Base-by-base conservation (phyloP, 2,113 vertebrate genomes). In the Colius striatus region DNA sequence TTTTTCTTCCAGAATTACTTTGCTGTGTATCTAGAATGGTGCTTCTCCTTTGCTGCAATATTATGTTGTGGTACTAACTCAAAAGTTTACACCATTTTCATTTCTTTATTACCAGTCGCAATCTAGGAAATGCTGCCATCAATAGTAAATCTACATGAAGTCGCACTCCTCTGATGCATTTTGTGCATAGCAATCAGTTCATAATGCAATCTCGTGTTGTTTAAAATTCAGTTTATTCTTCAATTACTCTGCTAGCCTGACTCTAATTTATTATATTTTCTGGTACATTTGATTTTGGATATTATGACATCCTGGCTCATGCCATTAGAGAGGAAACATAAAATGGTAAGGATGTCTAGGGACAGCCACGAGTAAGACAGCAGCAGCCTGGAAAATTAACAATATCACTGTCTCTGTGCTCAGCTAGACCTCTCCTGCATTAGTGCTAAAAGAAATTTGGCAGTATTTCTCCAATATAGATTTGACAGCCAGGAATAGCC, bases 221-320 rank as follows among this genome's bases (percentile, higher is more conserved):
- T 97, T 96, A 97, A 97, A 95, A 97, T 94, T 96, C 96, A 93
- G 94, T 94, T 97, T 97, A 96, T 97, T 95, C 89, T 89, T 96
- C 95, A 97, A 95, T 97, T 96, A 96, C 84, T 96, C 79, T 84
- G 81, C 88, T 94, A 95, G 95, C 57, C 84, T 4, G 1, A 73
- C 70, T 96, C 92, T 96, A 97, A 96, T 96, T 96, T 97, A 96
- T 97, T 96, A n/a, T 77, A 97, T 97, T 97, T 96, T 97, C 97
- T 95, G 92, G 94, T 97, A 96, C 92, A 90, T 97, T 97, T 97
- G 94, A 94, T 96, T 97, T 97, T 94, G 84, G 86, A 87, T 97
- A 97, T 95, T 95, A 96, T 74, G 89, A 96, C 86, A 94, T 91
- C 83, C 75, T 57, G 87, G 94, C 78, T 97, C 85, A 91, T 62